Evolutionary conservation across 1,140 invertebrate species (phyloP).

Genomic region (Drosophila tsacasi): DNA sequence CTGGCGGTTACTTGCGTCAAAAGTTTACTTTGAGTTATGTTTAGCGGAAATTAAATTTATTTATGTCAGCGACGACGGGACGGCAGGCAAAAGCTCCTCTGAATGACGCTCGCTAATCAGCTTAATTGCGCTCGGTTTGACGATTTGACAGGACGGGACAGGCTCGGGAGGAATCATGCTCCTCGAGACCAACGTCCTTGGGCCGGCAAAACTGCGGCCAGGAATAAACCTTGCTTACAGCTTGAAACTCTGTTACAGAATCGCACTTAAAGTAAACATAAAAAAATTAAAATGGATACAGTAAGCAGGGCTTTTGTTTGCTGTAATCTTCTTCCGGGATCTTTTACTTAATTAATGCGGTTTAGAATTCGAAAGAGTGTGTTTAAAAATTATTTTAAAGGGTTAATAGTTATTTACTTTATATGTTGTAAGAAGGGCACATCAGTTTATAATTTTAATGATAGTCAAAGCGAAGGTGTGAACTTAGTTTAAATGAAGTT

Average conservation of each 20-base stretch:
- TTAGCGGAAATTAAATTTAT: conserved; percentile 59
- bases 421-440: neutral
- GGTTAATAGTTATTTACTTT: neutral
- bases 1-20: conserved; percentile 39
- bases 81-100: conserved; percentile 13
- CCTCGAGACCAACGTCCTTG: neutral
- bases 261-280: neutral
- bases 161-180: neutral
- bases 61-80: conserved; percentile 32
- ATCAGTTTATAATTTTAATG: neutral
- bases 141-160: conserved; percentile 26
- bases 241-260: neutral
- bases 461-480: neutral
- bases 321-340: neutral
- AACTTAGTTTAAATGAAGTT: neutral
- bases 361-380: too few relatives aligned
- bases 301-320: neutral
- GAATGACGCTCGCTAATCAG: conserved; percentile 56
- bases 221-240: conserved; percentile 21
- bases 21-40: conserved; percentile 66
- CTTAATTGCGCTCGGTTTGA: conserved; percentile 60
- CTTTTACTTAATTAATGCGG: neutral
- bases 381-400: too few relatives aligned
- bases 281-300: neutral
- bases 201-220: neutral